Percentiles rank a stretch among this genome's conserved stretches.
Evolutionary conservation across 2,797 vertebrate species (phyloP).

Genomic region (Loriculus beryllinus): DNA sequence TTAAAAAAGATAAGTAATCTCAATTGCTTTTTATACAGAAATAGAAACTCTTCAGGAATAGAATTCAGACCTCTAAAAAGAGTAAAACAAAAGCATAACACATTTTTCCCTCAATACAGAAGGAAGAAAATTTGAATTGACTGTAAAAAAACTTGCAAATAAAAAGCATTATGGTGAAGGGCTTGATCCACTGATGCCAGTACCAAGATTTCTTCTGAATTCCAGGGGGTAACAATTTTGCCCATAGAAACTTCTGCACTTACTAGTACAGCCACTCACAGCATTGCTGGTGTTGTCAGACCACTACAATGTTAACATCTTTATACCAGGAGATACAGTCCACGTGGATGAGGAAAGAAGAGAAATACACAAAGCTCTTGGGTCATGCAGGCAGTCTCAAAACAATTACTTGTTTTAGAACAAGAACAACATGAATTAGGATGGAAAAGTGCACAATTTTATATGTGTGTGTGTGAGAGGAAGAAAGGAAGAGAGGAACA

Average conservation of each 20-base stretch:
- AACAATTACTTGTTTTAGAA: constrained; percentile 15
- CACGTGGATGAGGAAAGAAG: not conserved
- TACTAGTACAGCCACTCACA: not conserved
- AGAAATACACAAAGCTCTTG: constrained; percentile 2
- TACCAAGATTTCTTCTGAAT: not conserved
- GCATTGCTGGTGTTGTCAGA: not conserved
- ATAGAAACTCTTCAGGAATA: not conserved
- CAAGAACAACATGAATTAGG: not conserved
- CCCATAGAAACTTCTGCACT: not conserved
- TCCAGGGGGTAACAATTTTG: not conserved
- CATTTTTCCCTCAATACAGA: not conserved
- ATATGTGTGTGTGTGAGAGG: rapidly evolving
- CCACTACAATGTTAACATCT: constrained; percentile 19
- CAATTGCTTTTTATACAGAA: not conserved
- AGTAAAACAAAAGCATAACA: not conserved
- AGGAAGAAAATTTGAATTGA: not conserved
- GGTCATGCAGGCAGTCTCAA: not conserved
- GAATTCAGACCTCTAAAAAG: not conserved
- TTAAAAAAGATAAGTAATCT: not conserved
- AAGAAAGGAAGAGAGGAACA: not conserved
- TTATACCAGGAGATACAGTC: not conserved
- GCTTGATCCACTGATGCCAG: not conserved
- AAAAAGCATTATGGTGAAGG: not conserved
- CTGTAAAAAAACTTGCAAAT: not conserved
- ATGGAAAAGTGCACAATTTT: not conserved